Conservation (phyloP, 23 tunicate species). For the Clavelina lepadiformis region DNA sequence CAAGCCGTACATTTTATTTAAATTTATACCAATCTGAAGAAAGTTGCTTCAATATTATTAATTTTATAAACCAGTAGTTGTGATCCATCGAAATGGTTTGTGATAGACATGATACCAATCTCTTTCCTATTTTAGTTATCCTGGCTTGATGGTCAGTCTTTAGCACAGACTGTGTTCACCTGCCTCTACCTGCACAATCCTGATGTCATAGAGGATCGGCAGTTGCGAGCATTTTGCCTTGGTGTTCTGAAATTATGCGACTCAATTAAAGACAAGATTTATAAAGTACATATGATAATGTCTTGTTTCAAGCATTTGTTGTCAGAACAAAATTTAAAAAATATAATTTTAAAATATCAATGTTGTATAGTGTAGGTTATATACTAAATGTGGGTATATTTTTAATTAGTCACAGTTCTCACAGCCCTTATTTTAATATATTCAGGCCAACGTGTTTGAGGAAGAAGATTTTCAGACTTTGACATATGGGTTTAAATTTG, state of each 20-base stretch:
- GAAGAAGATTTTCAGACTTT: conserved; percentile 89
- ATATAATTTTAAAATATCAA: background rate
- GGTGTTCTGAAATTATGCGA: conserved; percentile 75
- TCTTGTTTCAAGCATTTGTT: too few relatives aligned
- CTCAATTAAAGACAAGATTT: conserved; percentile 56
- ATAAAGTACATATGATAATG: conserved; percentile 24
- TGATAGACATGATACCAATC: too few relatives aligned
- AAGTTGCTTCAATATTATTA: too few relatives aligned
- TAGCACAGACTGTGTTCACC: conserved; percentile 89
- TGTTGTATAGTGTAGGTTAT: too few relatives aligned
- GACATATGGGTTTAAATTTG: conserved; percentile 75
- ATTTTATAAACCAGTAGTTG: too few relatives aligned
- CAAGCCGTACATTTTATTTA: too few relatives aligned
- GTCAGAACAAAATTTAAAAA: background rate
- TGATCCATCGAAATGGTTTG: too few relatives aligned
- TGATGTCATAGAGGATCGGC: conserved; percentile 52
- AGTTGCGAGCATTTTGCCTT: conserved; percentile 56
- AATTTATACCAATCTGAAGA: too few relatives aligned
- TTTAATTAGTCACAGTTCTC: too few relatives aligned
- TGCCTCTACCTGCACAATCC: conserved; percentile 83
- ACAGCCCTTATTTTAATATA: too few relatives aligned
- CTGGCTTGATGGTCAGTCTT: conserved; percentile 92
- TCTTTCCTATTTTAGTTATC: conserved; percentile 48
- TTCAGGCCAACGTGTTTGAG: conserved; percentile 90
- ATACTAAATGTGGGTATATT: too few relatives aligned